A percentile compares a stretch with the other conserved stretches of the same genome.
phyloP scores from a whole-genome alignment of 1,140 invertebrate genomes.

The Leptopilina boulardi region DNA sequence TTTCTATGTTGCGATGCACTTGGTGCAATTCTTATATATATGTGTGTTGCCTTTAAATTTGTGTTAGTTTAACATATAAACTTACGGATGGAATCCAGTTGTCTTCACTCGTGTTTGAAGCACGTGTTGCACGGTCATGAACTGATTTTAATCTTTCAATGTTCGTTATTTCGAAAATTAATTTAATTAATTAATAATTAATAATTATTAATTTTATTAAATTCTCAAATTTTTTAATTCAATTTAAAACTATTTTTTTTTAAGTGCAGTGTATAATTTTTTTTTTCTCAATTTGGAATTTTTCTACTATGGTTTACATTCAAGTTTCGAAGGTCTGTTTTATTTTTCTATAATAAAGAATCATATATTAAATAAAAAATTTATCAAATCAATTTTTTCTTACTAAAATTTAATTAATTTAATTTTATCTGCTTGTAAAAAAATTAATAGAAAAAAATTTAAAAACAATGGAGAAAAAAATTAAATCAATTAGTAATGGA shows the following conservation, averaged over 20 bases:
- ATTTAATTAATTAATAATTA: too few species aligned
- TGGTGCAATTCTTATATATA: neutral
- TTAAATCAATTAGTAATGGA: too few species aligned
- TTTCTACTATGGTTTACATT: slow-evolving; percentile 1
- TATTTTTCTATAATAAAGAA: too few species aligned
- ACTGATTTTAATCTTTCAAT: neutral
- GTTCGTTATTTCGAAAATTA: neutral
- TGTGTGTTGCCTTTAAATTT: neutral
- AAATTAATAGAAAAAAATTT: too few species aligned
- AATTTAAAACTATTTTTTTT: too few species aligned
- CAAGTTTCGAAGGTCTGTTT: neutral
- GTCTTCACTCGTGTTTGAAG: slow-evolving; percentile 50
- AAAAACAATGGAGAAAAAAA: too few species aligned
- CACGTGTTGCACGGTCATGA: slow-evolving; percentile 4
- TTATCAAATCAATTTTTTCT: too few species aligned
- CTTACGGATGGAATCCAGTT: slow-evolving; percentile 53
- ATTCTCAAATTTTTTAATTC: too few species aligned
- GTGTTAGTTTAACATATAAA: slow-evolving; percentile 51
- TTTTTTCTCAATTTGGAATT: neutral
- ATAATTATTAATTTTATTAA: too few species aligned
- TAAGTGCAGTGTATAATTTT: slow-evolving; percentile 20
- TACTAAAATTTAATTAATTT: too few species aligned
- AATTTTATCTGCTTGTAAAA: too few species aligned
- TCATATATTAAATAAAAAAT: too few species aligned
- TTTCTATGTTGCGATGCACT: neutral